Percentiles rank a stretch among this genome's conserved stretches.
phyloP scores from a whole-genome alignment of 2,113 vertebrate genomes.

The Lathamus discolor region DNA sequence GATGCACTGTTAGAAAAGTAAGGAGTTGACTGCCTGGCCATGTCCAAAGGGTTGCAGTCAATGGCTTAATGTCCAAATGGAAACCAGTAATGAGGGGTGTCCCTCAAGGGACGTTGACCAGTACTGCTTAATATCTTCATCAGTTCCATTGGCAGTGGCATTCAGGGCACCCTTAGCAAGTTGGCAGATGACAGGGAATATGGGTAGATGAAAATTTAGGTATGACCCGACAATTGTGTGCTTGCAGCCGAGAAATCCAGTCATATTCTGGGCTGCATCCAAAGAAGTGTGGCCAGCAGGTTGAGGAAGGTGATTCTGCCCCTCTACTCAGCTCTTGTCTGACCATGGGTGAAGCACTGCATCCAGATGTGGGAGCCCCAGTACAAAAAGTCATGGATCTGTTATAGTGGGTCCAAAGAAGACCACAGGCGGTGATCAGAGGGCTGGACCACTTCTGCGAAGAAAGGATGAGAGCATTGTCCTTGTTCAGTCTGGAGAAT shows the following conservation, averaged over 20 bases:
- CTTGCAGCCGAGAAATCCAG: background rate
- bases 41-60: background rate
- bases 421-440: background rate
- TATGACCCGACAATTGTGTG: background rate
- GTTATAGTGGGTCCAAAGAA: background rate
- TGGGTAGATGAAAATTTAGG: background rate
- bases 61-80: background rate
- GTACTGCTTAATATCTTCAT: background rate
- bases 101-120: background rate
- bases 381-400: background rate
- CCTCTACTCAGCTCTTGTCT: background rate
- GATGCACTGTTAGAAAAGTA: background rate
- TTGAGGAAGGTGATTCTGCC: background rate
- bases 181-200: background rate
- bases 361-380: background rate
- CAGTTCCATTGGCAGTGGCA: background rate
- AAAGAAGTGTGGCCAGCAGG: background rate
- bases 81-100: background rate
- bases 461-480: background rate
- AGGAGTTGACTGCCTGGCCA: background rate
- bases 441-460: background rate
- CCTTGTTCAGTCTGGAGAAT: background rate
- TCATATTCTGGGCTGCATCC: background rate
- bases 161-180: background rate
- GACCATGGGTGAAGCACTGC: background rate